Base-by-base conservation (phyloP, 2,113 vertebrate species). In the Sorex fumeus region DNA sequence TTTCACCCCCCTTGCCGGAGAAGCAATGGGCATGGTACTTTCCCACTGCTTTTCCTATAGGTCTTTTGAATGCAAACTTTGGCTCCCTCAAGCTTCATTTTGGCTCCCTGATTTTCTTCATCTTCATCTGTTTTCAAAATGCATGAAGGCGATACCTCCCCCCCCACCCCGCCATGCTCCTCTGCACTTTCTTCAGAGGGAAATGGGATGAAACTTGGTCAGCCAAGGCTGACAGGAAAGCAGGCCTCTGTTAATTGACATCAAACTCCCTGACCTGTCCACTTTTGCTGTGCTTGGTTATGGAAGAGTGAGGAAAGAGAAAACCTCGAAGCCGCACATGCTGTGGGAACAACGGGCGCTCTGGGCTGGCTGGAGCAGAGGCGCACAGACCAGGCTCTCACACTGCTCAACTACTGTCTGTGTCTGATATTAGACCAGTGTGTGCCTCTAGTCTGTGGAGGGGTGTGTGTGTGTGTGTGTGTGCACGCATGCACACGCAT, bases 211-310 rank as follows among this genome's bases (percentile, higher is more conserved):
- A 94, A 94, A 79, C n/a, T 64, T 90, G 23, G 66, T 84, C 84
- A 95, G 93, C 87, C 88, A 94, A 95, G 36, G 19, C 69, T 25
- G 74, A 50, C 53, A 80, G 8, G 57, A 95, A 85, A 43, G 4
- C 8, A 87, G 3, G 53, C n/a, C 40, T 30, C 28, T 95, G 2
- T 88, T 95, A 91, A 90, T 36, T 90, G 36, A 18, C 32, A 93
- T 69, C 27, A 19, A 83, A 3, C 85, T 95, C 94, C 25, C 45
- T 91, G n/a, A 70, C 66, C n/a, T 82, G 64, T 19, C 19, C 53
- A 75, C 30, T 36, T 93, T 90, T 77, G 40, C 18, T 83, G 15
- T 50, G 27, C 40, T 94, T 93, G 78, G 70, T 95, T 72, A 34
- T 74, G 9, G 77, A 83, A 10, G 90, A n/a, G 74, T 10, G 0